Evolutionary conservation across 1,140 invertebrate genomes (phyloP).

Genomic region (Cryptotermes secundus): DNA sequence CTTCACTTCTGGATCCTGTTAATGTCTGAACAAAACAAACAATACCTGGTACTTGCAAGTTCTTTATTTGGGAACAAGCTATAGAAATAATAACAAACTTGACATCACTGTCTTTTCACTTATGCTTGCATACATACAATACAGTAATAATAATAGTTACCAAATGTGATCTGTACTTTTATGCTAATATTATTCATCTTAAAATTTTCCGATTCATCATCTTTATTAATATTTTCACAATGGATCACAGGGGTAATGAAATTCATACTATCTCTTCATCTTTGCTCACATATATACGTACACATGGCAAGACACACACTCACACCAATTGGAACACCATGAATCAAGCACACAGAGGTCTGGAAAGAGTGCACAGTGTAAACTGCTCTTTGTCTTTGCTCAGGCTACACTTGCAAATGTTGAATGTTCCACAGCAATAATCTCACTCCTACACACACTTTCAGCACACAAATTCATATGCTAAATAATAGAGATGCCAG

Average conservation of each 20-base stretch:
- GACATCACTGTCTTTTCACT: slow-evolving; percentile 19
- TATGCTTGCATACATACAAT: slow-evolving; percentile 27
- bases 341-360: neutral
- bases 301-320: neutral
- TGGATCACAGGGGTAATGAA: slow-evolving; percentile 32
- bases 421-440: neutral
- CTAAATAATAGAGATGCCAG: slow-evolving; percentile 16
- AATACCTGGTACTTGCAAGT: slow-evolving; percentile 27
- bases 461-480: neutral
- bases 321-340: neutral
- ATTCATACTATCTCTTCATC: slow-evolving; percentile 17
- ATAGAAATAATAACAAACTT: slow-evolving; percentile 35
- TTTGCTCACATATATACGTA: neutral
- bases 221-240: slow-evolving; percentile 22
- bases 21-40: neutral
- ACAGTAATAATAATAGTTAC: slow-evolving; percentile 32
- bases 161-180: neutral
- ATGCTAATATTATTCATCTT: slow-evolving; percentile 20
- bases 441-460: neutral
- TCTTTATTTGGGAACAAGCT: slow-evolving; percentile 36
- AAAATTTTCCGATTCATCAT: slow-evolving; percentile 24
- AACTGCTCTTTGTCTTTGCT: neutral
- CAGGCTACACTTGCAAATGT: neutral
- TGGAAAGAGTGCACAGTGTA: neutral
- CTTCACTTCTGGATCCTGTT: neutral